Evolutionary conservation across 2,888 invertebrate species (phyloP).

Genomic region (Caenorhabditis panamensis): DNA sequence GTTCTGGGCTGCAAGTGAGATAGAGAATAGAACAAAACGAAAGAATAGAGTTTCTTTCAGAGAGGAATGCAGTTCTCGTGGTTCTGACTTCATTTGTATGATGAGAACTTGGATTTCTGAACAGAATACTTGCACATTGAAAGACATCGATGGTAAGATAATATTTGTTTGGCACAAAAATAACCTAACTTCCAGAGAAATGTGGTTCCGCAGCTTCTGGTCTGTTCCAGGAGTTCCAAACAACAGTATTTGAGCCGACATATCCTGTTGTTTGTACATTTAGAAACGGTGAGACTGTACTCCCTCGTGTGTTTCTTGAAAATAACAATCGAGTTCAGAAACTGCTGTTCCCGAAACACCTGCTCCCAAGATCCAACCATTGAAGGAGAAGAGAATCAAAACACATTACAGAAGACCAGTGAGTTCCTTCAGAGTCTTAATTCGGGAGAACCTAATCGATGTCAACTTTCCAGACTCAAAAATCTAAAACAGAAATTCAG

Average conservation of each 20-base stretch:
- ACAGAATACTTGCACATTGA: constrained; percentile 78
- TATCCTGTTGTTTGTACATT: constrained; percentile 78
- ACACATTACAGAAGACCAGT: constrained; percentile 44
- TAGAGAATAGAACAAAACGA: neutral
- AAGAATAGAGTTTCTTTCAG: constrained; percentile 62
- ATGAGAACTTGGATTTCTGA: constrained; percentile 80
- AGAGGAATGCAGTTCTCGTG: constrained; percentile 67
- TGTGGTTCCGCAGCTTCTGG: constrained; percentile 76
- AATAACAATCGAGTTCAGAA: constrained; percentile 21
- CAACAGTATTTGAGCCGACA: constrained; percentile 76
- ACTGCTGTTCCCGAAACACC: constrained; percentile 1
- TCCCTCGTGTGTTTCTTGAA: too few species aligned
- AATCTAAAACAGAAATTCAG: constrained; percentile 59
- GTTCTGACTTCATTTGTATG: constrained; percentile 76
- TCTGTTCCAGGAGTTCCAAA: constrained; percentile 77
- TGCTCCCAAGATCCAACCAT: neutral
- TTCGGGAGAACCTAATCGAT: too few species aligned
- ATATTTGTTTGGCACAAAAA: too few species aligned
- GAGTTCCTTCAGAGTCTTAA: too few species aligned
- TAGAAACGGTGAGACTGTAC: constrained; percentile 44
- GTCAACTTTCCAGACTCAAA: constrained; percentile 26
- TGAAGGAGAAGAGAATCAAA: constrained; percentile 42
- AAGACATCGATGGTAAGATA: constrained; percentile 67
- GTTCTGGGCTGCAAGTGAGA: constrained; percentile 72
- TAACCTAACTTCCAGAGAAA: too few species aligned